These are phyloP conservation scores for Drosophila oshimai DNA, from an alignment of 1,140 invertebrate genomes.

Conservation along the genomic window DNA sequence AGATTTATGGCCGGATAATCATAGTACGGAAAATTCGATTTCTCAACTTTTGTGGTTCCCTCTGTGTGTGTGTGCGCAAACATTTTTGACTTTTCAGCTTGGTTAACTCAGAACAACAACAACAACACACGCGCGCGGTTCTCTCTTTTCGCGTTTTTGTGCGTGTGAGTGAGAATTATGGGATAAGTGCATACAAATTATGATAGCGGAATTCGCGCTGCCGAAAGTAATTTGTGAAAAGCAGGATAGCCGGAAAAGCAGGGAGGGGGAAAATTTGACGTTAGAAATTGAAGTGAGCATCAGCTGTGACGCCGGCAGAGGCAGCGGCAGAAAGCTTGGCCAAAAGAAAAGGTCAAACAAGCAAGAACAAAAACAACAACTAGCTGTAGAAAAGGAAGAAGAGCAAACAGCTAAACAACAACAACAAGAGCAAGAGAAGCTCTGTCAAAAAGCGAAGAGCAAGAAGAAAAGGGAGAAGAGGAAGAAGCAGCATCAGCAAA, in stretches of 20 bases:
- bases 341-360: constrained; percentile 54
- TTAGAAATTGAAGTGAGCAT: constrained; percentile 41
- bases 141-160: constrained; percentile 39
- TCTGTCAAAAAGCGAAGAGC: not conserved
- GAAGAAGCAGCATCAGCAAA: constrained; percentile 3
- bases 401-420: constrained; percentile 1
- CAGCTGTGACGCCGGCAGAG: constrained; percentile 40
- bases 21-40: constrained; percentile 52
- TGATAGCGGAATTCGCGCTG: constrained; percentile 45
- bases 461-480: constrained; percentile 2
- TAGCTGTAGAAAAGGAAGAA: not conserved
- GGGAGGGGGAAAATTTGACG: not conserved
- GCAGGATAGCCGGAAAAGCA: constrained; percentile 4
- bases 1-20: constrained; percentile 40
- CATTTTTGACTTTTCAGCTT: constrained; percentile 43
- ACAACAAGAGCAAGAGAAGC: not conserved
- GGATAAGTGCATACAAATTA: constrained; percentile 60
- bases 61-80: constrained; percentile 17
- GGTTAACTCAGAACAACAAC: constrained; percentile 5
- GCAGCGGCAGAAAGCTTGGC: constrained; percentile 38
- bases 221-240: constrained; percentile 28
- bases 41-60: constrained; percentile 4
- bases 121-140: constrained; percentile 16
- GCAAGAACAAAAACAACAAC: constrained; percentile 30
- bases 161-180: constrained; percentile 40